phyloP scores from a whole-genome alignment of 2,888 invertebrate genomes.

The Platynereis dumerilii region DNA sequence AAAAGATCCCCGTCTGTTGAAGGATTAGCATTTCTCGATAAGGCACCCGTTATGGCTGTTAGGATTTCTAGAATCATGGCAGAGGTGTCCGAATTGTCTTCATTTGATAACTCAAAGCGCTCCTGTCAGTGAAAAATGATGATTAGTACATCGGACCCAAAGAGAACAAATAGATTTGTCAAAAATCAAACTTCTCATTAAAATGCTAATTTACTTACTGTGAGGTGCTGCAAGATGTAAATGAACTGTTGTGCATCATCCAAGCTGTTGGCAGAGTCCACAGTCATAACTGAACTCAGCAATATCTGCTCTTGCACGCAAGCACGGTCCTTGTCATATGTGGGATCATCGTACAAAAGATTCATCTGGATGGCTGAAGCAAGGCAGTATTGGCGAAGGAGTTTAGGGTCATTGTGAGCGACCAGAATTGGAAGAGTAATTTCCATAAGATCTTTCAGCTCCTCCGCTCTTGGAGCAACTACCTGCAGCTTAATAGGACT shows the following conservation, averaged over 20 bases:
- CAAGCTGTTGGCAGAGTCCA: slow-evolving; percentile 2
- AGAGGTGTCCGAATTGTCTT: background rate
- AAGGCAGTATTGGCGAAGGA: slow-evolving; percentile 7
- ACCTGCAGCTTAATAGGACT: background rate
- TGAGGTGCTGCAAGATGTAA: slow-evolving; percentile 10
- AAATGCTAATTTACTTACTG: slow-evolving; percentile 7
- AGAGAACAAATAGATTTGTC: background rate
- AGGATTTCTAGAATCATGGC: background rate
- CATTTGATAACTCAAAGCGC: background rate
- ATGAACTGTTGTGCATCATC: slow-evolving; percentile 15
- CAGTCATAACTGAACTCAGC: background rate
- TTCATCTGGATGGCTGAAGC: slow-evolving; percentile 17
- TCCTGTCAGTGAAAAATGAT: background rate
- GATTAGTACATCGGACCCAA: background rate
- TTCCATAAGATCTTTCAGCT: background rate
- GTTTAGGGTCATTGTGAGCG: background rate
- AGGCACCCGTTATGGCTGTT: background rate
- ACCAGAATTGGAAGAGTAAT: background rate
- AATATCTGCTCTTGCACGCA: background rate
- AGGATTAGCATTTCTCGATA: background rate
- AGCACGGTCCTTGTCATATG: background rate
- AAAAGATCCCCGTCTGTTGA: background rate
- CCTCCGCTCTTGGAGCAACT: background rate
- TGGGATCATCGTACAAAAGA: background rate
- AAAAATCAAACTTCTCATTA: background rate